Base-by-base conservation (phyloP, 2,113 vertebrate species). In the Phyllostomus hastatus region DNA sequence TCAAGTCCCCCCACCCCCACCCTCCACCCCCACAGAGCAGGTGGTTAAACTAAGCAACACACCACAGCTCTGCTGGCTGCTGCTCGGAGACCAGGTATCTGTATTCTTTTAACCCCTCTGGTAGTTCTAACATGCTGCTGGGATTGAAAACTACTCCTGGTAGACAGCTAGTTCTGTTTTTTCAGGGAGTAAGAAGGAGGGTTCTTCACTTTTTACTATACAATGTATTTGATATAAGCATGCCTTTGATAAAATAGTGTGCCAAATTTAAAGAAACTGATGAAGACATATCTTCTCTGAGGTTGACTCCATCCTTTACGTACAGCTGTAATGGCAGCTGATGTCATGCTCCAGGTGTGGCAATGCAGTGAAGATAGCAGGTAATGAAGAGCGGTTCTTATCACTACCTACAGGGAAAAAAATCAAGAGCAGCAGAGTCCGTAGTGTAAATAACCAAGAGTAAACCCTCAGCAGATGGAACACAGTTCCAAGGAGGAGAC, bases 271-370 rank as follows among this genome's bases (percentile, higher is more conserved):
- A 76, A 87, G 66, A 85, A 92, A 72, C 4, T 7, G 33, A 61
- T 38, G 46, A 66, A 48, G 33, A 46, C 41, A 48, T 66, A n/a
- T 17, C 4, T 46, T 90, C 90, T 57, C 41, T 28, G 57, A 95
- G 54, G 28, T n/a, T 87, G 19, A 46, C 38, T 69, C 35, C 88
- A 38, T 67, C 83, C 83, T 91, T 94, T 50, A 81, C 38, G 78
- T 66, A 61, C 0, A 38, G 52, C 95, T 52, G 16, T 5, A 89
- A 57, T 54, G 22, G 6, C 7, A n/a, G 67, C 15, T 33, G 3
- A 19, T 67, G 26, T 41, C 19, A 57, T 50, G 41, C 14, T 57
- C 81, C 26, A 5, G 50, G 10, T 12, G 31, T 86, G 50, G 20
- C 43, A 86, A 41, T 79, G 22, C 24, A 11, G 2, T 54, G 31